phyloP scores from a whole-genome alignment of 2,888 invertebrate genomes.

The Phengaris arion region DNA sequence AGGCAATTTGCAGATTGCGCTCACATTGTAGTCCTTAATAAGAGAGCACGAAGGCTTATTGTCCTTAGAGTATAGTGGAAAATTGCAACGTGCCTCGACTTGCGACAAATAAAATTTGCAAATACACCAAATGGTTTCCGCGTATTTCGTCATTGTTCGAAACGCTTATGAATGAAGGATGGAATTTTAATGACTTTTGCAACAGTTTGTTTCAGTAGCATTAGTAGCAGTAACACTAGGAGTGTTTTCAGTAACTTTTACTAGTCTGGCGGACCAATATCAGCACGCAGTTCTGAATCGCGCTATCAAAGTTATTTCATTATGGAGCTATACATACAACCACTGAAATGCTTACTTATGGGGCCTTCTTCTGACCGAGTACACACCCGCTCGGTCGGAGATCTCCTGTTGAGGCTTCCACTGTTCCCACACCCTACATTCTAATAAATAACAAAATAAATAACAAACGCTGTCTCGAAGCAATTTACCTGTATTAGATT shows the following conservation, averaged over 20 bases:
- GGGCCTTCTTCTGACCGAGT: too few species aligned
- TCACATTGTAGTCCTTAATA: conserved; percentile 44
- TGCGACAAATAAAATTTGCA: conserved; percentile 65
- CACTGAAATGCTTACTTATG: too few species aligned
- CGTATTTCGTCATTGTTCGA: conserved; percentile 75
- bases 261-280: conserved; percentile 28
- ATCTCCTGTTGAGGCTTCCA: too few species aligned
- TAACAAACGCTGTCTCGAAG: conserved; percentile 29
- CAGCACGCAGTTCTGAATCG: too few species aligned
- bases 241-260: conserved; percentile 31
- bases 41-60: conserved; percentile 50
- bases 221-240: neutral
- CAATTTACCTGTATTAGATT: conserved; percentile 34
- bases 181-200: conserved; percentile 62
- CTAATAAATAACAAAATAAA: neutral
- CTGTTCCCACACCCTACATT: too few species aligned
- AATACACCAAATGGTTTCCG: conserved; percentile 69
- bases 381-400: too few species aligned
- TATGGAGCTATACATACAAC: too few species aligned
- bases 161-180: conserved; percentile 66
- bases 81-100: conserved; percentile 67
- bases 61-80: conserved; percentile 57
- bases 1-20: conserved; percentile 40
- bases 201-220: conserved; percentile 37
- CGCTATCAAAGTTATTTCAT: too few species aligned